Base-by-base conservation (phyloP, 1,140 invertebrate species). In the Adoxophyes honmai region DNA sequence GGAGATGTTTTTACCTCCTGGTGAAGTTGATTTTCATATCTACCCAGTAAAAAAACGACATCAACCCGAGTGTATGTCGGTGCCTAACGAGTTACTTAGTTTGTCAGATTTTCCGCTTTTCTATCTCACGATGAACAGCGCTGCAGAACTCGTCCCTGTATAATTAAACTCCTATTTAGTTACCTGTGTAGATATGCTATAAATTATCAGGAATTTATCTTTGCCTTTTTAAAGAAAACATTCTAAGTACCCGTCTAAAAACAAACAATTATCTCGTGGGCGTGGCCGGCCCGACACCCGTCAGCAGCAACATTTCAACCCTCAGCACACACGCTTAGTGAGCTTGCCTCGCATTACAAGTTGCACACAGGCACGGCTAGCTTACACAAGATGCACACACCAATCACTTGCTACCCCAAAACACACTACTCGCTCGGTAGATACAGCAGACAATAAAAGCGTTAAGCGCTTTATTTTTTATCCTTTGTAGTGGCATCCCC, bases 391-490 rank as follows among this genome's bases (percentile, higher is more conserved):
- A 42, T 39, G 53, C 60, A 56, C 61, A 72, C 39, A 59, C 38
- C 48, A 57, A 68, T 73, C 70, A 74, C 70, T 72, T 70, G 68
- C 59, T 68, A 78, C 81, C 78, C 81, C 62, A 70, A 66, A 34
- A 61, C 54, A 59, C 63, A 70, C 36, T 36, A 51, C 55, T 52
- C 52, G 65, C 63, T 62, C 57, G 53, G 16, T 52, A 39, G 62
- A 73, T 77, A 81, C 72, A 72, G 69, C 67, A 81, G 70, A 85
- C 77, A 86, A 83, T 83, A 70, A 66, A 66, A 68, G 58, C 70
- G 64, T 59, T 85, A 86, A 88, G 81, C 83, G 81, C 75, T 84
- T 86, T 88, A 86, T 66, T 77, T 88, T 82, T 88, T 86, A 79
- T 72, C 79, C 67, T 28, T 28, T 60, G 59, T 61, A 57, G 2